These are phyloP conservation scores for Dysidea cf. avara DNA, from an alignment of 37 sponge, comb jelly and placozoan species.

Conservation along the genomic window DNA sequence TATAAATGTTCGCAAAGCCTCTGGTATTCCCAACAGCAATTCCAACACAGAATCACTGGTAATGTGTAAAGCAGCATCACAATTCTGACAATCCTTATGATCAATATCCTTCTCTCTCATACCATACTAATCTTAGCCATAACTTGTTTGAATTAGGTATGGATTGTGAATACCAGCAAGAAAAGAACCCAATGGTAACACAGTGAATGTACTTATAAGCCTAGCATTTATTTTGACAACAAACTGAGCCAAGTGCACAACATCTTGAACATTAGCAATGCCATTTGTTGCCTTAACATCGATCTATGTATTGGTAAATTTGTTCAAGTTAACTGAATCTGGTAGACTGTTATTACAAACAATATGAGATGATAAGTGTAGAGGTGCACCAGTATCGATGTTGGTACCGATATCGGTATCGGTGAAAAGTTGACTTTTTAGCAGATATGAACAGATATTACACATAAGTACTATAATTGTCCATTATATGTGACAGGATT, in stretches of 20 bases:
- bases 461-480: too few relatives aligned
- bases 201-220: slow-evolving; percentile 17
- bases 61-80: slow-evolving; percentile 1
- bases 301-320: neutral
- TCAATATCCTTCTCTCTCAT: slow-evolving; percentile 25
- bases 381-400: too few relatives aligned
- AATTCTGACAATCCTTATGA: slow-evolving; percentile 31
- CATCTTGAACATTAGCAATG: slow-evolving; percentile 12
- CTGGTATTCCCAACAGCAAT: neutral
- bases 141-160: neutral
- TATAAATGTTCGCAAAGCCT: neutral
- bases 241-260: slow-evolving; percentile 36
- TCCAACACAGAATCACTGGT: neutral
- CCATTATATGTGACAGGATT: too few relatives aligned
- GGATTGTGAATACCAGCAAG: slow-evolving; percentile 1
- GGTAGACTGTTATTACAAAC: neutral
- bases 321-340: too few relatives aligned
- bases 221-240: slow-evolving; percentile 32
- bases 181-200: slow-evolving; percentile 20
- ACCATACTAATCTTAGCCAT: slow-evolving; percentile 13
- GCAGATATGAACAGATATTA: too few relatives aligned
- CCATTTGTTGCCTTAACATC: slow-evolving; percentile 1
- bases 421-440: too few relatives aligned
- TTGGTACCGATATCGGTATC: too few relatives aligned
- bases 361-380: slow-evolving; percentile 8